Evolutionary conservation across 2,797 vertebrate genomes (phyloP).

Genomic region (Sebastes reedi): DNA sequence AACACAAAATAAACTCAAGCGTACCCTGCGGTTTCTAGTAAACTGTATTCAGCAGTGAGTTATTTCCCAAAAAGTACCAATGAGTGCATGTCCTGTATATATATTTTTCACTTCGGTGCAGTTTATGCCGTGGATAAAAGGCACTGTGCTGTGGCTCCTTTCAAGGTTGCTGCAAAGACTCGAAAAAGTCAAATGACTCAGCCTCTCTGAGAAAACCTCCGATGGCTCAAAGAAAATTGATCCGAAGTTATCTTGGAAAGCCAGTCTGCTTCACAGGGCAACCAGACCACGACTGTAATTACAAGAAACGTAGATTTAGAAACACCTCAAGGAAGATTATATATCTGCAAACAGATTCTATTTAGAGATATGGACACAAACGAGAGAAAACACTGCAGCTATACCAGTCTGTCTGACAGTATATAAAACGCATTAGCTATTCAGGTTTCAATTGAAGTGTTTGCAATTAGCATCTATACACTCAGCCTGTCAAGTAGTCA

Average conservation of each 20-base stretch:
- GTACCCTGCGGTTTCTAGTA: not conserved
- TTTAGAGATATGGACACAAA: conserved; percentile 10
- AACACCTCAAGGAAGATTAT: conserved; percentile 9
- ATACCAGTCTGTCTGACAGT: not conserved
- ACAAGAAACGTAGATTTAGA: conserved; percentile 4
- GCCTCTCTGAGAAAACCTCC: conserved; percentile 27
- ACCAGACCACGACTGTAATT: conserved; percentile 28
- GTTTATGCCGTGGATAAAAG: conserved; percentile 1
- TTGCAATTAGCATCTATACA: conserved; percentile 1
- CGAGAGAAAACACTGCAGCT: not conserved
- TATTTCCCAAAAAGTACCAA: not conserved
- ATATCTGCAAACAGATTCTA: not conserved
- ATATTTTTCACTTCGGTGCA: not conserved
- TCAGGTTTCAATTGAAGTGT: not conserved
- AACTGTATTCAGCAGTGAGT: not conserved
- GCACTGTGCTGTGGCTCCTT: not conserved
- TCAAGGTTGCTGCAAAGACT: conserved; percentile 22
- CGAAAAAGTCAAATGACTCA: conserved; percentile 50
- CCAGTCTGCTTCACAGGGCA: conserved; percentile 11
- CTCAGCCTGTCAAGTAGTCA: conserved; percentile 1
- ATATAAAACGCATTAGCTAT: not conserved
- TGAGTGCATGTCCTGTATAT: not conserved
- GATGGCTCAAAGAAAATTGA: conserved; percentile 29
- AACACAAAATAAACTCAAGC: not conserved
- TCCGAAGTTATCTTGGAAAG: conserved; percentile 45